Evolutionary conservation across 2,113 vertebrate species (phyloP).

Genomic region (Spea multiplicata): DNA sequence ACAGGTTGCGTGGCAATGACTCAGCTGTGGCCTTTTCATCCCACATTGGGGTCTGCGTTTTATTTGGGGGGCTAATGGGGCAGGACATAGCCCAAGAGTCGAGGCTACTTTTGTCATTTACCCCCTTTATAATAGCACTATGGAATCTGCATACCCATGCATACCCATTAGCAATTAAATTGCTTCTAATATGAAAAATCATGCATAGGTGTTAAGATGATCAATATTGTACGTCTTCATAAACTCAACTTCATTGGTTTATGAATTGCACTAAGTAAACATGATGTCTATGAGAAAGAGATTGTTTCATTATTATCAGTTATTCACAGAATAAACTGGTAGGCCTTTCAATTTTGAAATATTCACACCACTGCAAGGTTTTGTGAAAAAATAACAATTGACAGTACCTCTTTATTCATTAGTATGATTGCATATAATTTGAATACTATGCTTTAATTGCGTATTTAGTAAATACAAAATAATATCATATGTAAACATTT

Average conservation of each 20-base stretch:
- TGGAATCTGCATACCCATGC: too few relatives aligned
- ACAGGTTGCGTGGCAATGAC: too few relatives aligned
- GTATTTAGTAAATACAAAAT: background rate
- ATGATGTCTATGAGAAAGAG: background rate
- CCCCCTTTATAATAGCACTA: too few relatives aligned
- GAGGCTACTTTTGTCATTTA: too few relatives aligned
- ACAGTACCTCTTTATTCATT: background rate
- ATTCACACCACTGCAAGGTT: background rate
- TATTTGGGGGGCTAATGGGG: too few relatives aligned
- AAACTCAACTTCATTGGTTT: background rate
- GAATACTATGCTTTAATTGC: background rate
- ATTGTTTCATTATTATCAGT: background rate
- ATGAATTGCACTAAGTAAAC: background rate
- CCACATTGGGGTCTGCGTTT: too few relatives aligned
- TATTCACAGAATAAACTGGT: background rate
- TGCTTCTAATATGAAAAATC: too few relatives aligned
- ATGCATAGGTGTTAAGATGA: too few relatives aligned
- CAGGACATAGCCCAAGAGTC: too few relatives aligned
- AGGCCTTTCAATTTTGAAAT: background rate
- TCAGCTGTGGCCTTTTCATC: too few relatives aligned
- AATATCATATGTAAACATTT: background rate
- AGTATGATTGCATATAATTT: background rate
- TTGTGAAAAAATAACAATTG: background rate
- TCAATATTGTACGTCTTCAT: too few relatives aligned
- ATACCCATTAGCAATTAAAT: too few relatives aligned